Conservation (phyloP, 2,888 invertebrate species). For the Campoplex capitator region DNA sequence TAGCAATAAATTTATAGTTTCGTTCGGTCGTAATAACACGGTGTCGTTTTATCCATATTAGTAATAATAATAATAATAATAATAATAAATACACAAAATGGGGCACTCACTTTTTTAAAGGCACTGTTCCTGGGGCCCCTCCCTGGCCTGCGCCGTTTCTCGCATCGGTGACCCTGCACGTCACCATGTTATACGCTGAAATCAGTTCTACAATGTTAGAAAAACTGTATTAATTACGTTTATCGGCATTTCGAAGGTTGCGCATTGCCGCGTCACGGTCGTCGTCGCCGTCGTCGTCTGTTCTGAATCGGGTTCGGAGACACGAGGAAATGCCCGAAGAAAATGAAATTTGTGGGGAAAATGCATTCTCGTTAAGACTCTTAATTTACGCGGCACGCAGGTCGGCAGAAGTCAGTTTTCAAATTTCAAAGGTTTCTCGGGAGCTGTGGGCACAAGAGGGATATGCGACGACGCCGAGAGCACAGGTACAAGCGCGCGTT, state of each 20-base stretch:
- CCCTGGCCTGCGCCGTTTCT: conserved; percentile 92
- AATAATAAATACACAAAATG: conserved; percentile 57
- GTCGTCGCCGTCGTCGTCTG: too few relatives aligned
- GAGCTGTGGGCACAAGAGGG: too few relatives aligned
- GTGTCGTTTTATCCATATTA: not conserved
- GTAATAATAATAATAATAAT: conserved; percentile 50
- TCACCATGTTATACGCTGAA: conserved; percentile 99
- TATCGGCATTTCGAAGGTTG: conserved; percentile 72
- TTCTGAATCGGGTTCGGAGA: too few relatives aligned
- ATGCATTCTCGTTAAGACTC: too few relatives aligned
- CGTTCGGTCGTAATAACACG: not conserved
- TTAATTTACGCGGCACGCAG: too few relatives aligned
- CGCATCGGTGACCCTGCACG: conserved; percentile 97
- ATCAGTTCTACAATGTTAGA: conserved; percentile 86
- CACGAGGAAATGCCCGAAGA: too few relatives aligned
- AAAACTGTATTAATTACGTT: conserved; percentile 78
- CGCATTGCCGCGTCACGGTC: not conserved
- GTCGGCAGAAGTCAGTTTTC: too few relatives aligned
- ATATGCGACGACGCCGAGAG: too few relatives aligned
- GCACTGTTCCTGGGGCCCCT: conserved; percentile 95
- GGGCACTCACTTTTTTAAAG: conserved; percentile 97
- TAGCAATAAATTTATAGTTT: not conserved
- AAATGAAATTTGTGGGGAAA: too few relatives aligned
- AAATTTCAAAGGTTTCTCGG: too few relatives aligned
- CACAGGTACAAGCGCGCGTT: too few relatives aligned